Conservation (phyloP, 2,888 invertebrate genomes). For the Chamaedrilus cognettii region DNA sequence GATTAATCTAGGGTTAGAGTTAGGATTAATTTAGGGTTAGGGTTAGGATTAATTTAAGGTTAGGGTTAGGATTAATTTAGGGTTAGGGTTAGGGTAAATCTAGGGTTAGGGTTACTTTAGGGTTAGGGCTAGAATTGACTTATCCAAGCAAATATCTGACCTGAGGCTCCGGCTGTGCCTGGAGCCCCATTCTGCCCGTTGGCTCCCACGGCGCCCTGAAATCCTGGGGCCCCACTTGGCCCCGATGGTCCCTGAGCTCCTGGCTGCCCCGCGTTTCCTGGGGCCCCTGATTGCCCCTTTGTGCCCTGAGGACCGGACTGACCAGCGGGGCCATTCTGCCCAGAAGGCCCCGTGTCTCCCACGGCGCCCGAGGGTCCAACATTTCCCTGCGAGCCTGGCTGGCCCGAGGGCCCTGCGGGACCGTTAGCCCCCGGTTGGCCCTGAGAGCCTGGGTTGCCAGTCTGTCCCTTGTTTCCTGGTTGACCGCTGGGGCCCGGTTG, state of each 20-base stretch:
- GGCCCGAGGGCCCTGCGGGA: slow-evolving; percentile 1
- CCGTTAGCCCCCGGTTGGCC: slow-evolving; percentile 7
- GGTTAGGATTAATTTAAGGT: too few relatives aligned
- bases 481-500: slow-evolving; percentile 18
- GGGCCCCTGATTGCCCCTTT: slow-evolving; percentile 16
- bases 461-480: slow-evolving; percentile 11
- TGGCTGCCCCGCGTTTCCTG: not conserved
- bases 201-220: not conserved
- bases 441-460: slow-evolving; percentile 23
- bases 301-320: slow-evolving; percentile 19
- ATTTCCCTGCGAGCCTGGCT: slow-evolving; percentile 18
- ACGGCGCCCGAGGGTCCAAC: slow-evolving; percentile 21
- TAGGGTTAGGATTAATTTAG: too few relatives aligned
- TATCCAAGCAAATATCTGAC: too few relatives aligned
- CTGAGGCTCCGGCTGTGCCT: slow-evolving; percentile 7
- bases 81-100: too few relatives aligned
- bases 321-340: slow-evolving; percentile 28
- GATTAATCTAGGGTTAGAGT: too few relatives aligned
- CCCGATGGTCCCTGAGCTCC: too few relatives aligned
- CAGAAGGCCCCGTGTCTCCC: slow-evolving; percentile 9
- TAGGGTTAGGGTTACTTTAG: too few relatives aligned
- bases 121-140: too few relatives aligned
- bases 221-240: too few relatives aligned
- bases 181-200: not conserved
- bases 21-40: too few relatives aligned